Base-by-base conservation (phyloP, 2,888 invertebrate species). In the Tuta absoluta region DNA sequence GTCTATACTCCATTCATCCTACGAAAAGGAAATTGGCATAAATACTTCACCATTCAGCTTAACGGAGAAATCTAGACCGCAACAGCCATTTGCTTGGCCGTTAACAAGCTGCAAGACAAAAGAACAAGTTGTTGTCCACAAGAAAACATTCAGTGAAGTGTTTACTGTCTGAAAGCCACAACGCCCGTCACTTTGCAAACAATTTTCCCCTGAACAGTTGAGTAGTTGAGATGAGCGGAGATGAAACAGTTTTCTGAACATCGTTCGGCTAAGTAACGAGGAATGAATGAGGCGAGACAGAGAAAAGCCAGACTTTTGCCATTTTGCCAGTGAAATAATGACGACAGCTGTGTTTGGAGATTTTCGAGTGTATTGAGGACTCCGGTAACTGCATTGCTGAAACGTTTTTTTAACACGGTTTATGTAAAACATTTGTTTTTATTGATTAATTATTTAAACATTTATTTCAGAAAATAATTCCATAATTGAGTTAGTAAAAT, bases 141-240 rank as follows among this genome's bases (percentile, higher is more conserved):
- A 56, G 17, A 56, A 56, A 17, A 56, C 41, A 12, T 38, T 21
- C 12, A 12, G 59, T 41, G 23, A 2, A 8, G 51, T 53, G 51
- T 21, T 51, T 23, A 14, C 23, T 23, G 51, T 53, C 51, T 53
- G 51, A 53, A 21, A 14, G 23, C n/a, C 33, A 53, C 33, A 19
- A n/a, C 56, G 56, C 56, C 56, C 33, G 56, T 56, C 56, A 56
- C 33, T 56, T 28, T 24, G 33, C 56, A 56, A 56, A 56, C 33
- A 33, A 53, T 45, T 45, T 45, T 17, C 14, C 38, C 38, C 38
- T 28, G 3, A 5, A 28, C 28, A 28, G 28, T 56, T 56, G 28
- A 56, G 45, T 17, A 17, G 19, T 17, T 45, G 45, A 45, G 45
- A 17, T 45, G 17, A 17, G n/a, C n/a, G 5, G 51, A 51, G 51